phyloP scores from a whole-genome alignment of 2,888 invertebrate species.

The Laothoe populi region DNA sequence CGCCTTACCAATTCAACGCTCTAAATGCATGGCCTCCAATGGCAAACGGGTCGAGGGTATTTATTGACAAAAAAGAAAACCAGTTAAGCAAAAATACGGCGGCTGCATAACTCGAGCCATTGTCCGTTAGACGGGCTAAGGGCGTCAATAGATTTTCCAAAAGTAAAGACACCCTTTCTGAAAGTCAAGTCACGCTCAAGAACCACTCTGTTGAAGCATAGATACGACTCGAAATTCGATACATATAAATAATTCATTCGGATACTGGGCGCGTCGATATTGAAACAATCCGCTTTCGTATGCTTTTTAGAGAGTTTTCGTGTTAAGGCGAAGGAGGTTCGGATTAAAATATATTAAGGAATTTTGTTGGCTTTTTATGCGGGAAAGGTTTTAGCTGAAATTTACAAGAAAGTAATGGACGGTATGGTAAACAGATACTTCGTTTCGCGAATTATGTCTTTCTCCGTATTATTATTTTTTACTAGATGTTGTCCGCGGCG shows the following conservation, averaged over 20 bases:
- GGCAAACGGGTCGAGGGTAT: not conserved
- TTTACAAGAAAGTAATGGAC: not conserved
- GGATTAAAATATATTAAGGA: constrained; percentile 38
- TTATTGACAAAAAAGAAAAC: constrained; percentile 9
- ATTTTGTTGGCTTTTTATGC: constrained; percentile 33
- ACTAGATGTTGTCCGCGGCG: not conserved
- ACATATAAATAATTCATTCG: constrained; percentile 74
- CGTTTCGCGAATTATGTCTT: not conserved
- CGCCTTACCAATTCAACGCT: not conserved
- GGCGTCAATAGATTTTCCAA: constrained; percentile 42
- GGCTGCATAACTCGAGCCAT: constrained; percentile 19
- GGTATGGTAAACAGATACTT: not conserved
- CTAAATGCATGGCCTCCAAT: not conserved
- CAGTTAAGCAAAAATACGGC: not conserved
- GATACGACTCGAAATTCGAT: constrained; percentile 49
- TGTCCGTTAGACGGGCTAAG: not conserved
- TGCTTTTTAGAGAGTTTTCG: constrained; percentile 55
- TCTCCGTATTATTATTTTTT: not conserved
- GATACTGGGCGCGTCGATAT: constrained; percentile 56
- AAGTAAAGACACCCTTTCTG: constrained; percentile 35
- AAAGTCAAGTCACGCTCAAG: constrained; percentile 61
- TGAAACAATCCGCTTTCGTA: constrained; percentile 66
- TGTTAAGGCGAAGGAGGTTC: constrained; percentile 49
- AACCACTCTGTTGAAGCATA: constrained; percentile 50
- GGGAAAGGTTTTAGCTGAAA: not conserved